A percentile compares a stretch with the other conserved stretches of the same genome.
These are phyloP conservation scores for Drosophila tripunctata DNA, from an alignment of 2,888 invertebrate species.

Conservation along the genomic window DNA sequence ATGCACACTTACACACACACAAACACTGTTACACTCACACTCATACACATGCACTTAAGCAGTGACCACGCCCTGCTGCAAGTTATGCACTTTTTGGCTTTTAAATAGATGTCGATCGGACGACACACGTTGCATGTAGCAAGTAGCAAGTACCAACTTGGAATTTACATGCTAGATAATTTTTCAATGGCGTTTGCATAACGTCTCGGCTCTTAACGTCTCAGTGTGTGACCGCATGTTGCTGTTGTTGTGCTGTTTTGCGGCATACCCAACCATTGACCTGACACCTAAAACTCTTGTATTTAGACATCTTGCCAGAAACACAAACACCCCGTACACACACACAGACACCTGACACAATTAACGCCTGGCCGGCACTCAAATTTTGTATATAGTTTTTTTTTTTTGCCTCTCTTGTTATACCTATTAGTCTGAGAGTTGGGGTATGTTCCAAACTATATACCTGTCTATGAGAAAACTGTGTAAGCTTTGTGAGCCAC, in stretches of 20 bases:
- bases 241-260: constrained; percentile 18
- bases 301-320: neutral
- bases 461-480: too few species aligned
- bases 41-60: neutral
- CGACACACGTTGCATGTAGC: constrained; percentile 20
- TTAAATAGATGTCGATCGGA: constrained; percentile 18
- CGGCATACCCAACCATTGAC: constrained; percentile 39
- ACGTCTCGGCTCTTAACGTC: neutral
- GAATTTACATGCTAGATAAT: constrained; percentile 29
- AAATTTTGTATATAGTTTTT: constrained; percentile 1
- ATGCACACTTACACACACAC: constrained; percentile 6
- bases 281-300: constrained; percentile 27
- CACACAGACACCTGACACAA: constrained; percentile 21
- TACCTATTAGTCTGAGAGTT: neutral
- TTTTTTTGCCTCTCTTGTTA: neutral
- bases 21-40: constrained; percentile 1
- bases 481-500: too few species aligned
- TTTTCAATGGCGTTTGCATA: constrained; percentile 44
- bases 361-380: constrained; percentile 33
- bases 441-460: neutral
- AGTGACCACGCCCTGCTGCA: constrained; percentile 12
- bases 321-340: neutral
- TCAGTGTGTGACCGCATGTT: neutral
- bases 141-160: constrained; percentile 18
- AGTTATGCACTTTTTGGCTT: constrained; percentile 26